Conservation (phyloP, 2,113 vertebrate genomes). For the Mixornis gularis region DNA sequence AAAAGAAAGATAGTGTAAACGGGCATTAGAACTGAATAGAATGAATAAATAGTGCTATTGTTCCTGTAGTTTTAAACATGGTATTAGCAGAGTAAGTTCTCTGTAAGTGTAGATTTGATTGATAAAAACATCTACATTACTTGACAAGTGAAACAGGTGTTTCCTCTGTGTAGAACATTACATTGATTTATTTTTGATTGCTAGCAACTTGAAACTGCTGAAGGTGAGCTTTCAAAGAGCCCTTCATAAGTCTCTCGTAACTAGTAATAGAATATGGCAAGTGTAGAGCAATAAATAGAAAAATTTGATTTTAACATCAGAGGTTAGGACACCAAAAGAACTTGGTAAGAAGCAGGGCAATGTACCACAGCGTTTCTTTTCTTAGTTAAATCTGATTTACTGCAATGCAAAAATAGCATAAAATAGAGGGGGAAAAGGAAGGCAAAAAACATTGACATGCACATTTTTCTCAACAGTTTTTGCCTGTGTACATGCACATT, state of each 20-base stretch:
- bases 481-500: slow-evolving; percentile 98
- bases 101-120: background rate
- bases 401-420: background rate
- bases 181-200: background rate
- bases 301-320: background rate
- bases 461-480: slow-evolving; percentile 78
- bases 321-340: background rate
- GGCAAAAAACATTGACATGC: background rate
- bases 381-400: background rate
- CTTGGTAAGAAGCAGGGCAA: background rate
- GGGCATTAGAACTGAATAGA: background rate
- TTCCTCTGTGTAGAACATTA: background rate
- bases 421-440: background rate
- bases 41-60: background rate
- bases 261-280: background rate
- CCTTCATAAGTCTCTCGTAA: background rate
- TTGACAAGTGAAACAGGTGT: background rate
- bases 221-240: background rate
- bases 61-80: background rate
- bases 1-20: background rate
- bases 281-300: background rate
- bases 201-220: background rate
- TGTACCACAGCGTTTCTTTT: background rate
- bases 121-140: background rate
- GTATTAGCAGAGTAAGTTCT: background rate